phyloP scores from a whole-genome alignment of 2,113 vertebrate species.

The Scolopax mira region DNA sequence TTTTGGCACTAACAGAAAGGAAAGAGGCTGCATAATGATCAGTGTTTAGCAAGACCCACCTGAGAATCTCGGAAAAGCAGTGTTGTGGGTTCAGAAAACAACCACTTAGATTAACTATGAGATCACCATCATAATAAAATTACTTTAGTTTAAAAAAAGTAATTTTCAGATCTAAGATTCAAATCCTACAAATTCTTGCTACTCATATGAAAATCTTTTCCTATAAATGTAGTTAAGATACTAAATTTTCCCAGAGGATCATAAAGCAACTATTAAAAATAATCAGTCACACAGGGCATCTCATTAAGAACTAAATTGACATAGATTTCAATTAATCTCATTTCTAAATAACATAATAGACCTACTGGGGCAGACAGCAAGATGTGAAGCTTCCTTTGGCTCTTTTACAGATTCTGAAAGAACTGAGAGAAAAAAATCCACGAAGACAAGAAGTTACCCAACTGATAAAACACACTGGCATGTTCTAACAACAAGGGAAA shows the following conservation, averaged over 20 bases:
- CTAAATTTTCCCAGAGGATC: background rate
- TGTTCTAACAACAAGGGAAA: background rate
- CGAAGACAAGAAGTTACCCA: background rate
- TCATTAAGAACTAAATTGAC: background rate
- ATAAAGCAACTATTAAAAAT: background rate
- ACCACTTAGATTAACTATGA: background rate
- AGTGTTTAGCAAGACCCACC: background rate
- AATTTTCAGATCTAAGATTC: background rate
- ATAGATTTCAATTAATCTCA: constrained; percentile 11
- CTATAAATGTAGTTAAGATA: constrained; percentile 23
- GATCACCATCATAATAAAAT: background rate
- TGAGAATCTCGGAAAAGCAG: background rate
- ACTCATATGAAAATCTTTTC: background rate
- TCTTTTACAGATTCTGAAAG: background rate
- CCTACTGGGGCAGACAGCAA: background rate
- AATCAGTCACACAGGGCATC: background rate
- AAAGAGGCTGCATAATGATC: background rate
- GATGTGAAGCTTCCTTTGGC: background rate
- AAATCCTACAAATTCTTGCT: background rate
- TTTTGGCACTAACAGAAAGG: background rate
- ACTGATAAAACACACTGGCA: background rate
- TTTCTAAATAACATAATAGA: constrained; percentile 4
- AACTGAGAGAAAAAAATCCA: background rate
- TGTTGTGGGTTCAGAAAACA: background rate
- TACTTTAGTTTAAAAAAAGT: background rate